phyloP scores from a whole-genome alignment of 2,888 invertebrate genomes.

The Ypsolopha sequella region DNA sequence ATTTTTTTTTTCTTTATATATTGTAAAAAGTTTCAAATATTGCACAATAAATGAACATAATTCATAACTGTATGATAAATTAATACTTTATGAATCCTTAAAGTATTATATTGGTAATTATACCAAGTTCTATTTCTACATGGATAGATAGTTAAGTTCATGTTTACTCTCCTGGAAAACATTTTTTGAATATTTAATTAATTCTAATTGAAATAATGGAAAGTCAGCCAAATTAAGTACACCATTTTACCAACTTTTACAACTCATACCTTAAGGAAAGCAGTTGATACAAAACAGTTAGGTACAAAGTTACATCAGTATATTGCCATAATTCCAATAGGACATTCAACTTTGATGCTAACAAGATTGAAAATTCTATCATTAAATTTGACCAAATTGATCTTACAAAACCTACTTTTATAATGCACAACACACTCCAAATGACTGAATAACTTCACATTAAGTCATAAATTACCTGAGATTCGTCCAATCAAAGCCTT shows the following conservation, averaged over 20 bases:
- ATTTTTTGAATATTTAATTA: too few species aligned
- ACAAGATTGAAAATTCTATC: not conserved
- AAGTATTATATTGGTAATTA: not conserved
- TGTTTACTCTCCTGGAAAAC: too few species aligned
- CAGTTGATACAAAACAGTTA: too few species aligned
- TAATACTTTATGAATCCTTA: not conserved
- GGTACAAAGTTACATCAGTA: too few species aligned
- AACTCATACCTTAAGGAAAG: too few species aligned
- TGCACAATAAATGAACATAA: not conserved
- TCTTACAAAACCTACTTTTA: not conserved
- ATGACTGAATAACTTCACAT: not conserved
- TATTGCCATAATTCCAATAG: not conserved
- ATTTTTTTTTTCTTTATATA: not conserved
- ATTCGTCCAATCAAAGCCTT: conserved; percentile 1
- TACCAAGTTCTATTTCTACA: not conserved
- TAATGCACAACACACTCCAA: not conserved
- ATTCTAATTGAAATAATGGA: too few species aligned
- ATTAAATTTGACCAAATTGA: too few species aligned
- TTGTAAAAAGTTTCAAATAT: not conserved
- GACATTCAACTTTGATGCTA: not conserved
- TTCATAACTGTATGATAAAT: not conserved
- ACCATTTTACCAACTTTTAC: too few species aligned
- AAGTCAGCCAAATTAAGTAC: too few species aligned
- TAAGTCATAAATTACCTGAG: conserved; percentile 1
- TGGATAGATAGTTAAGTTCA: too few species aligned